phyloP scores from a whole-genome alignment of 1,140 invertebrate species.

The Drosophila elegans region DNA sequence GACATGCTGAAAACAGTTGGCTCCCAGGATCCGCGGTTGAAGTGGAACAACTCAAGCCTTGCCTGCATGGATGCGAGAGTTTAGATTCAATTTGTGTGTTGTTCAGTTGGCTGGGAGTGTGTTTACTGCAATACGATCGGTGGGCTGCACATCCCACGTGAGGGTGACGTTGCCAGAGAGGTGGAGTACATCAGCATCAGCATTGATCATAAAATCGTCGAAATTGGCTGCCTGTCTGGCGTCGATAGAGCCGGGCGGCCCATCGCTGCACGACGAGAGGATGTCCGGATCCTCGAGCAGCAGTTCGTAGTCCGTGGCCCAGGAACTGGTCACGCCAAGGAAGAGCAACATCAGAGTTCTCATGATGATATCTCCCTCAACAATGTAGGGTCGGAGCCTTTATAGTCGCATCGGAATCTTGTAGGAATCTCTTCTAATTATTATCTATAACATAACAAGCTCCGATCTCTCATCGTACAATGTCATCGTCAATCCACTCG shows the following conservation, averaged over 20 bases:
- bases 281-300: conserved; percentile 58
- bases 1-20: conserved; percentile 49
- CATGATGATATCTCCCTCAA: conserved; percentile 27
- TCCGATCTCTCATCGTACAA: not conserved
- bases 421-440: not conserved
- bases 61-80: conserved; percentile 2
- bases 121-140: conserved; percentile 53
- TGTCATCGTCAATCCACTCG: not conserved
- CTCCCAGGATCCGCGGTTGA: conserved; percentile 57
- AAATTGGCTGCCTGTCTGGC: conserved; percentile 15
- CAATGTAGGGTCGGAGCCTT: not conserved
- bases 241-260: conserved; percentile 14
- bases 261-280: conserved; percentile 37
- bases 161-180: conserved; percentile 37
- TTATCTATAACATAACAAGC: not conserved
- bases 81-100: too few relatives aligned
- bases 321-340: not conserved
- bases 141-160: conserved; percentile 49
- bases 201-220: conserved; percentile 3
- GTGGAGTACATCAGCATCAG: conserved; percentile 32
- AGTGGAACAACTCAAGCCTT: conserved; percentile 10
- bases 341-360: conserved; percentile 17
- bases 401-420: not conserved
- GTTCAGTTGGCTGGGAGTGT: too few relatives aligned
- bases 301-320: conserved; percentile 40